phyloP scores from a whole-genome alignment of 2,113 vertebrate species.

The Coptodon rendalli region DNA sequence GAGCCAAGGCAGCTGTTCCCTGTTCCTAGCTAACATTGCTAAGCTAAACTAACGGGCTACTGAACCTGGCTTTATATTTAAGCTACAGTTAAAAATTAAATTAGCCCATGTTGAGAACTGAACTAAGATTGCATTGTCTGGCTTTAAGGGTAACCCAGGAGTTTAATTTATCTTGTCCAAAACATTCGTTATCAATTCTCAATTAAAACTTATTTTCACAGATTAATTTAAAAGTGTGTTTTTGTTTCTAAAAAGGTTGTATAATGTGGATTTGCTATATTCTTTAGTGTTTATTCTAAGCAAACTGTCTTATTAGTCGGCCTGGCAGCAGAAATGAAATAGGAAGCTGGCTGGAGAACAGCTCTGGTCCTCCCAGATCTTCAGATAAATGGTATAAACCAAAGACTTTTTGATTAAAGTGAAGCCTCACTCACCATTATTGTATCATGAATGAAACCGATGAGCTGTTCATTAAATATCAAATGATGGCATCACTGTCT shows the following conservation, averaged over 20 bases:
- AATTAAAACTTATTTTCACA: neutral
- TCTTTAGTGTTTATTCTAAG: neutral
- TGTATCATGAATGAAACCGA: neutral
- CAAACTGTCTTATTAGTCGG: neutral
- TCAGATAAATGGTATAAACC: conserved; percentile 49
- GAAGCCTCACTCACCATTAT: conserved; percentile 13
- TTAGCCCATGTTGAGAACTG: neutral
- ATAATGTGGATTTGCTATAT: neutral
- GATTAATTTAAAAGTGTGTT: neutral
- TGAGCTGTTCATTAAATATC: neutral
- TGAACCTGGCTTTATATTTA: neutral
- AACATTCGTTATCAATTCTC: neutral
- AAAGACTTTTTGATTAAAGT: conserved; percentile 55
- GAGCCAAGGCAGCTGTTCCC: neutral
- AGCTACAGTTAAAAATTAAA: neutral
- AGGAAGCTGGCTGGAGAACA: neutral
- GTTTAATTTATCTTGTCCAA: conserved; percentile 4
- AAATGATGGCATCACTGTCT: conserved; percentile 15
- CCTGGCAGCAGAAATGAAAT: neutral
- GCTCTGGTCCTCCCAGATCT: neutral
- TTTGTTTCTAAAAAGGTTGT: neutral
- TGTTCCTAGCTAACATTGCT: neutral
- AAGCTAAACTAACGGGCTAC: neutral
- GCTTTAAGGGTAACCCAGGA: conserved; percentile 4
- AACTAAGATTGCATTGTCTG: conserved; percentile 14